Evolutionary conservation across 2,797 vertebrate genomes (phyloP).

Genomic region (Cuniculus paca): DNA sequence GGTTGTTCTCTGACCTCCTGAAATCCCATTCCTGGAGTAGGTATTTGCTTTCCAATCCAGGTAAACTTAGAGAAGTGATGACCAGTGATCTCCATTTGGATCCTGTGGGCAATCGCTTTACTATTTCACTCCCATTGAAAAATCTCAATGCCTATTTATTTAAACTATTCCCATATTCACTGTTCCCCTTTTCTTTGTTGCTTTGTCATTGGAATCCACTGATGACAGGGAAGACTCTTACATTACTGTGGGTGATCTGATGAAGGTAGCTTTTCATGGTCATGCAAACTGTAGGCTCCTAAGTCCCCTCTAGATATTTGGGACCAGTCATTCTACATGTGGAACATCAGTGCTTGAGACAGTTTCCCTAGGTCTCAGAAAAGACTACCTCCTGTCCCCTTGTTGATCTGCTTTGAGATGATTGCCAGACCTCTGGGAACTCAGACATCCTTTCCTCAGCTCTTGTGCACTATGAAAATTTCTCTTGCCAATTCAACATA

Average conservation of each 20-base stretch:
- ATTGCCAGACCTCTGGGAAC: not conserved
- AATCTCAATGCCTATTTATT: not conserved
- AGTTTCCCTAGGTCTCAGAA: not conserved
- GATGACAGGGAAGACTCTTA: rapidly evolving
- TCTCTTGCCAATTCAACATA: not conserved
- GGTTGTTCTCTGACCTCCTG: not conserved
- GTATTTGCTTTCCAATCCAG: not conserved
- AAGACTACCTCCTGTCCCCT: not conserved
- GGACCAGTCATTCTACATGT: not conserved
- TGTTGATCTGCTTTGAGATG: not conserved
- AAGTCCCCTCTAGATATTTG: not conserved
- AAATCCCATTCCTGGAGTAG: not conserved
- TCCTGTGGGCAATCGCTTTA: not conserved
- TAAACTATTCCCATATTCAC: not conserved
- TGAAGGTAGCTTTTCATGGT: not conserved
- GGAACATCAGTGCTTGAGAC: not conserved
- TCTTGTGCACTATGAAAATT: not conserved
- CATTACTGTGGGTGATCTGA: not conserved
- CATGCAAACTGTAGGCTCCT: not conserved
- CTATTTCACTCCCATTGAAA: not conserved
- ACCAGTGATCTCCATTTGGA: not conserved
- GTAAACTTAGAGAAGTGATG: not conserved
- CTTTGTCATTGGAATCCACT: not conserved
- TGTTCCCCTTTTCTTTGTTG: not conserved
- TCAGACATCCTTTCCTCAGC: not conserved